These are phyloP conservation scores for Cataglyphis albicans DNA, from an alignment of 2,888 invertebrate genomes.

Conservation along the genomic window DNA sequence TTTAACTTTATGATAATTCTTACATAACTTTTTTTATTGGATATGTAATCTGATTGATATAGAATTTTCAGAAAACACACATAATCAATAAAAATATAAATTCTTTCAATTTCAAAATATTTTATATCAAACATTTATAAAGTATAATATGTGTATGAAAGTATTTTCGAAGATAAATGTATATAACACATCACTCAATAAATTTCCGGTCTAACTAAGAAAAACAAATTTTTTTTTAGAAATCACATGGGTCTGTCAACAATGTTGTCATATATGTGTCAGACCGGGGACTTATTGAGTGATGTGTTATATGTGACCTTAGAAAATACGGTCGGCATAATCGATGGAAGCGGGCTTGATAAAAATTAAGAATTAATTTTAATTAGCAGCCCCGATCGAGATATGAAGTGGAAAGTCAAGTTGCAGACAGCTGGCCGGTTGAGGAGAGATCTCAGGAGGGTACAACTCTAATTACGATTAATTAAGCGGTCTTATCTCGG, in stretches of 20 bases:
- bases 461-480: conserved; percentile 46
- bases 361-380: conserved; percentile 45
- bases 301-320: not conserved
- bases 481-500: conserved; percentile 42
- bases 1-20: not conserved
- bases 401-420: conserved; percentile 30
- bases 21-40: not conserved
- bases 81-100: conserved; percentile 1
- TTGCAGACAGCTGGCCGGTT: conserved; percentile 23
- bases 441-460: conserved; percentile 31
- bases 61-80: not conserved
- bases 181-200: too few relatives aligned
- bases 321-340: not conserved
- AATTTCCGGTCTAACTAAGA: too few relatives aligned
- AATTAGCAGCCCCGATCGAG: conserved; percentile 33
- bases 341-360: not conserved
- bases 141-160: not conserved
- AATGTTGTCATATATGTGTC: too few relatives aligned
- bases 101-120: not conserved
- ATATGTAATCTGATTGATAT: not conserved
- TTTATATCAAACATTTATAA: not conserved
- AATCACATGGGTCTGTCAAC: too few relatives aligned
- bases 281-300: too few relatives aligned
- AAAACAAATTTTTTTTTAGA: too few relatives aligned
- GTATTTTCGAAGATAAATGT: not conserved